A percentile compares a stretch with the other conserved stretches of the same genome.
Evolutionary conservation across 2,888 invertebrate species (phyloP).

Genomic region (Automeris io): DNA sequence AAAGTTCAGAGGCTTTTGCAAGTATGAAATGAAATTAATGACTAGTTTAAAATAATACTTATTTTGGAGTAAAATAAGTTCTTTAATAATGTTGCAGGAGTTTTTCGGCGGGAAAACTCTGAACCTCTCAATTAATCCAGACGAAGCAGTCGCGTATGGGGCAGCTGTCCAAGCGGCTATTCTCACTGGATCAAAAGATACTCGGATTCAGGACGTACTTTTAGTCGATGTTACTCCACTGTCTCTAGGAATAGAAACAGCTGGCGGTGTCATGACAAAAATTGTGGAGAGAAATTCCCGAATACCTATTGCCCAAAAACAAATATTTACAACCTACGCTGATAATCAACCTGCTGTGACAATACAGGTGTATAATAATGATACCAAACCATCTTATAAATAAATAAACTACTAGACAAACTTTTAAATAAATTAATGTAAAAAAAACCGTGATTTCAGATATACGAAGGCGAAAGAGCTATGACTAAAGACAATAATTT

Average conservation of each 20-base stretch:
- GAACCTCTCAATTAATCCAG: slow-evolving; percentile 94
- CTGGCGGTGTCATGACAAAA: slow-evolving; percentile 90
- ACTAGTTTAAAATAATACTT: no score
- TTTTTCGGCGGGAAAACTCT: slow-evolving; percentile 89
- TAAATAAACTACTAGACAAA: background rate
- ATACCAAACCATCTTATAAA: background rate
- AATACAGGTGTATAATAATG: slow-evolving; percentile 76
- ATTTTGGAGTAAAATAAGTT: slow-evolving; percentile 3
- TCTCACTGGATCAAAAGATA: slow-evolving; percentile 81
- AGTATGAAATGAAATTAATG: slow-evolving; percentile 22
- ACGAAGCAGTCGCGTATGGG: slow-evolving; percentile 95
- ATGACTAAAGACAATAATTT: slow-evolving; percentile 95
- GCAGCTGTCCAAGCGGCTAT: slow-evolving; percentile 97
- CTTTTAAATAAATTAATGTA: background rate
- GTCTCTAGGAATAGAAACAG: slow-evolving; percentile 89
- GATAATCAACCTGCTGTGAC: slow-evolving; percentile 95
- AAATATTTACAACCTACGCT: slow-evolving; percentile 92
- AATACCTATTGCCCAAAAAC: slow-evolving; percentile 88
- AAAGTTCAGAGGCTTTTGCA: slow-evolving; percentile 92
- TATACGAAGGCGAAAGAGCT: slow-evolving; percentile 91
- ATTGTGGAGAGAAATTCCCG: slow-evolving; percentile 89
- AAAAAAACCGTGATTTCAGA: slow-evolving; percentile 49
- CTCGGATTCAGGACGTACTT: slow-evolving; percentile 87
- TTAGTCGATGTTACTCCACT: slow-evolving; percentile 88
- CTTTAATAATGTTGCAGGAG: slow-evolving; percentile 64